Percentiles rank a stretch among this genome's conserved stretches.
Conservation (phyloP, 2,797 vertebrate genomes). For the Xenopus petersii region DNA sequence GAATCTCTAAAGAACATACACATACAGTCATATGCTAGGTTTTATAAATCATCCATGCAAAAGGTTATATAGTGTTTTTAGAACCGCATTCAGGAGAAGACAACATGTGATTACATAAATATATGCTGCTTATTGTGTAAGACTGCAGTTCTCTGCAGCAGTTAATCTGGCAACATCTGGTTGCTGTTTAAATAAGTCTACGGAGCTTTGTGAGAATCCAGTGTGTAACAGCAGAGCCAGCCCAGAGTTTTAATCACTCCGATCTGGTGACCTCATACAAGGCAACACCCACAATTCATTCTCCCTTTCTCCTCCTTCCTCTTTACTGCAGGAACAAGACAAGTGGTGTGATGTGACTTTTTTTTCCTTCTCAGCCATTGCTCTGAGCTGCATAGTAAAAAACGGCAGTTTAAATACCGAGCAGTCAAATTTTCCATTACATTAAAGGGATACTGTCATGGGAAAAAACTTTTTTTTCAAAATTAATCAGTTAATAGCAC, state of each 20-base stretch:
- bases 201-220: conserved; percentile 18
- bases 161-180: conserved; percentile 1
- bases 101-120: background rate
- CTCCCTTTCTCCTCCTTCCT: conserved; percentile 40
- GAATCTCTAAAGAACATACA: too few species aligned
- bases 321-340: conserved; percentile 55
- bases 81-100: background rate
- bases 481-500: too few species aligned
- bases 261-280: conserved; percentile 71
- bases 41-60: too few species aligned
- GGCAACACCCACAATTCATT: conserved; percentile 64
- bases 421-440: background rate
- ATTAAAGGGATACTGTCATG: too few species aligned
- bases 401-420: background rate
- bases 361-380: conserved; percentile 62
- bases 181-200: conserved; percentile 21
- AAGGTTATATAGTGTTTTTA: too few species aligned
- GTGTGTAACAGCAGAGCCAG: conserved; percentile 51
- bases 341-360: conserved; percentile 69
- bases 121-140: background rate
- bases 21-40: too few species aligned
- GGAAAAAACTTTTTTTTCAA: too few species aligned
- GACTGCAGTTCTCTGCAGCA: background rate
- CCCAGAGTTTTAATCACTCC: conserved; percentile 64
- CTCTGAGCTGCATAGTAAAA: conserved; percentile 48